Base-by-base conservation (phyloP, 2,113 vertebrate species). In the Hydrochoerus hydrochaeris region DNA sequence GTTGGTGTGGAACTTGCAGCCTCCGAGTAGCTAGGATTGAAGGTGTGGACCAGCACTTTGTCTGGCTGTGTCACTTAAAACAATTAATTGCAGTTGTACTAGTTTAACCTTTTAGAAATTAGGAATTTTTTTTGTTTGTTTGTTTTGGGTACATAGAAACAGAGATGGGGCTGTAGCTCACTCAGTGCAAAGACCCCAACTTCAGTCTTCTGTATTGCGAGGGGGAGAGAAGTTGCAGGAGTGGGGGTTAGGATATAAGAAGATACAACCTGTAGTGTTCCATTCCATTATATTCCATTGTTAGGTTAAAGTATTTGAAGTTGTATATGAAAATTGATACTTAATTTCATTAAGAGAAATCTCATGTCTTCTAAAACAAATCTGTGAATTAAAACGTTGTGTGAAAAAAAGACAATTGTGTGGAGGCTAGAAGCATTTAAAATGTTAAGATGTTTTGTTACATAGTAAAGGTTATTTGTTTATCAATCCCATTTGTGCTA, bases 41-140 rank as follows among this genome's bases (percentile, higher is more conserved):
- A 80, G 9, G 7, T 80, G 30, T 80, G 32, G 7, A 80, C 77
- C 17, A n/a, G 67, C 35, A 19, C 77, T 35, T 3, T 54, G 16
- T 20, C 77, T 54, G 49, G 13, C 28, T 49, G 35, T 91, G 44
- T 89, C 32, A 13, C 69, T 88, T 73, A 62, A 8, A 89, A 78
- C 20, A 96, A 73, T n/a, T 88, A 71, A 85, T 82, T 93, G 52
- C 5, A 85, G 30, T 97, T 83, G 85, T 80, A 63, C 81, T 90
- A 81, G 88, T 77, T 91, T 95, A 93, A 88, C n/a, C 38, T 95
- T 97, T 92, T 87, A 93, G 85, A 96, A 96, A 94, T 96, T 41
- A 75, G 80, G 38, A 87, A 95, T 77, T 87, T 20, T 78, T 16
- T 78, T 30, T 30, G 30, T 69, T 17, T n/a, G 44, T 90, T 90